These are phyloP conservation scores for Anabas testudineus DNA, from an alignment of 2,797 vertebrate species.

Conservation along the genomic window DNA sequence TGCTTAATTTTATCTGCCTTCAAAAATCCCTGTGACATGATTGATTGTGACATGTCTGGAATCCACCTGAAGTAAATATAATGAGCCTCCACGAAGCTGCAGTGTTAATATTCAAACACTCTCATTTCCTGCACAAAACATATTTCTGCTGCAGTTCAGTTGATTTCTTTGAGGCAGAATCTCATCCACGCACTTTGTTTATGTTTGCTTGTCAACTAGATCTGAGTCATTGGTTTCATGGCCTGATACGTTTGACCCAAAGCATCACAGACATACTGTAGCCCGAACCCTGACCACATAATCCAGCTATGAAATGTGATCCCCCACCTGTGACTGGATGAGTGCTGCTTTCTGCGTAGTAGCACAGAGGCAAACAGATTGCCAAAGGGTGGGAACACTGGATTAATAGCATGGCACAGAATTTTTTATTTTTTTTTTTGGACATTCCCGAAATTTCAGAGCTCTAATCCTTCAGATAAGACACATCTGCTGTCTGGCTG, in stretches of 20 bases:
- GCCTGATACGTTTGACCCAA: conserved; percentile 16
- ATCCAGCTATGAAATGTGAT: conserved; percentile 54
- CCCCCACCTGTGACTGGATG: conserved; percentile 56
- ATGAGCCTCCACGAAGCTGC: too few relatives aligned
- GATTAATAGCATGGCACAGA: conserved; percentile 65
- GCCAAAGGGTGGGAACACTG: conserved; percentile 36
- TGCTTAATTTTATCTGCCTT: too few relatives aligned
- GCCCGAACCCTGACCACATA: conserved; percentile 46
- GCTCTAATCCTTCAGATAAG: conserved; percentile 64
- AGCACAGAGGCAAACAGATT: conserved; percentile 9
- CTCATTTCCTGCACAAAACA: too few relatives aligned
- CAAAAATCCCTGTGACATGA: too few relatives aligned
- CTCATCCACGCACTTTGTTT: too few relatives aligned
- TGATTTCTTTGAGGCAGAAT: too few relatives aligned
- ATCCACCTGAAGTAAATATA: too few relatives aligned
- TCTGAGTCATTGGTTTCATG: neutral
- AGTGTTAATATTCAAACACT: too few relatives aligned
- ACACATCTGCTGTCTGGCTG: conserved; percentile 55
- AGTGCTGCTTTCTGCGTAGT: conserved; percentile 28
- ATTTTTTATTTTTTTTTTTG: conserved; percentile 45
- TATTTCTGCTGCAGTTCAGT: too few relatives aligned
- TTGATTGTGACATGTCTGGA: too few relatives aligned
- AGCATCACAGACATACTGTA: conserved; percentile 63
- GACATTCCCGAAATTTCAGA: conserved; percentile 62
- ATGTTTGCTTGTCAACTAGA: too few relatives aligned